Conservation (phyloP, 2,797 vertebrate species). For the Diplodus sargus region DNA sequence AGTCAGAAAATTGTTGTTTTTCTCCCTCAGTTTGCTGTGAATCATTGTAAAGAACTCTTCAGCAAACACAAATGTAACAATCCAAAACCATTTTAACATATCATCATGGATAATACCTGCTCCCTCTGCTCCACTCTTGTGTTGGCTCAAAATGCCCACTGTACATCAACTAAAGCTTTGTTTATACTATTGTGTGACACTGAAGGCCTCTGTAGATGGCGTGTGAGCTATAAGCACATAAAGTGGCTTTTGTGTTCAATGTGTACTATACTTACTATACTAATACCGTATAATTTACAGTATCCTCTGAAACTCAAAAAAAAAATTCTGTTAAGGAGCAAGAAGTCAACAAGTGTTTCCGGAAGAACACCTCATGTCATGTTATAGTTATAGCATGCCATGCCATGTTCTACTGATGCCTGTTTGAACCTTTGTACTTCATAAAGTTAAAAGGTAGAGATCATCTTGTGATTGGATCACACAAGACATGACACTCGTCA, state of each 20-base stretch:
- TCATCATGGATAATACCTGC: neutral
- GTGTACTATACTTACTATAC: too few relatives aligned
- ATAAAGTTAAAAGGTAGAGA: neutral
- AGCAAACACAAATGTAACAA: neutral
- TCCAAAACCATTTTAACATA: neutral
- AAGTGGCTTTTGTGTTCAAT: neutral
- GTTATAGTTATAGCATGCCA: too few relatives aligned
- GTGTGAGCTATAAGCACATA: neutral
- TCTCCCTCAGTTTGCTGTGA: neutral
- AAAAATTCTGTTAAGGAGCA: neutral
- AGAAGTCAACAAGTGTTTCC: neutral
- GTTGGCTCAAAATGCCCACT: neutral
- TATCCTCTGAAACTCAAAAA: neutral
- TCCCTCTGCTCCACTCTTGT: neutral
- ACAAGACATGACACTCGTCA: too few relatives aligned
- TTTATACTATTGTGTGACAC: neutral
- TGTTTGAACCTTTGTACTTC: neutral
- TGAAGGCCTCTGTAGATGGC: neutral
- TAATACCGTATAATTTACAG: too few relatives aligned
- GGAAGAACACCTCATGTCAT: neutral
- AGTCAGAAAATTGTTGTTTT: neutral
- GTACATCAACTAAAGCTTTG: neutral
- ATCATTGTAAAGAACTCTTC: conserved; percentile 12
- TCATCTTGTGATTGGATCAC: too few relatives aligned
- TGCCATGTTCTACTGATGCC: neutral